Percentiles rank a stretch among this genome's conserved stretches.
Conservation (phyloP, 1,140 invertebrate species). For the Musca vetustissima region DNA sequence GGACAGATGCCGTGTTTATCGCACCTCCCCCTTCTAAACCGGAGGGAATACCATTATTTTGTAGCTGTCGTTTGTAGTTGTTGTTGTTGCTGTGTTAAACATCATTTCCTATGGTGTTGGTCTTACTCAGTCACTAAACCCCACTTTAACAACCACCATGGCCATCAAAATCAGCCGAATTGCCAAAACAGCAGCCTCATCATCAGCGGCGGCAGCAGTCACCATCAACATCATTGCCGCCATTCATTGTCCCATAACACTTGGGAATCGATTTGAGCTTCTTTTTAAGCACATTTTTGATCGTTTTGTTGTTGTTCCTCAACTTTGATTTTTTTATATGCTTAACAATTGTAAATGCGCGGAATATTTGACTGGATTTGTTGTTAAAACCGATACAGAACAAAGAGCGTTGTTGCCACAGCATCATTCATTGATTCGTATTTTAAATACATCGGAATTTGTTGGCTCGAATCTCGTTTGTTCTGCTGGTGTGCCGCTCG, state of each 20-base stretch:
- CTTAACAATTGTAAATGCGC: no score
- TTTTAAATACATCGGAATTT: background rate
- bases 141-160: background rate
- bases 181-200: background rate
- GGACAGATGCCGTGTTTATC: background rate
- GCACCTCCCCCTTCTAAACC: background rate
- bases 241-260: slow-evolving; percentile 4
- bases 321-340: background rate
- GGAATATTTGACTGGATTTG: no score
- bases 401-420: no score
- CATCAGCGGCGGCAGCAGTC: background rate
- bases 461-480: background rate
- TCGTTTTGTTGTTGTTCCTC: background rate
- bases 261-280: slow-evolving; percentile 15
- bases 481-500: background rate
- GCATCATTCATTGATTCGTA: no score
- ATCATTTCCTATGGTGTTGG: background rate
- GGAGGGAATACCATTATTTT: slow-evolving; percentile 12
- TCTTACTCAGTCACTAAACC: no score
- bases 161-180: background rate
- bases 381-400: no score
- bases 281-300: background rate
- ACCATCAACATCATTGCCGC: background rate
- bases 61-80: no score
- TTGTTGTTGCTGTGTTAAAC: background rate